Conservation (phyloP, 2,797 vertebrate genomes). For the Melanotaenia boesemani region DNA sequence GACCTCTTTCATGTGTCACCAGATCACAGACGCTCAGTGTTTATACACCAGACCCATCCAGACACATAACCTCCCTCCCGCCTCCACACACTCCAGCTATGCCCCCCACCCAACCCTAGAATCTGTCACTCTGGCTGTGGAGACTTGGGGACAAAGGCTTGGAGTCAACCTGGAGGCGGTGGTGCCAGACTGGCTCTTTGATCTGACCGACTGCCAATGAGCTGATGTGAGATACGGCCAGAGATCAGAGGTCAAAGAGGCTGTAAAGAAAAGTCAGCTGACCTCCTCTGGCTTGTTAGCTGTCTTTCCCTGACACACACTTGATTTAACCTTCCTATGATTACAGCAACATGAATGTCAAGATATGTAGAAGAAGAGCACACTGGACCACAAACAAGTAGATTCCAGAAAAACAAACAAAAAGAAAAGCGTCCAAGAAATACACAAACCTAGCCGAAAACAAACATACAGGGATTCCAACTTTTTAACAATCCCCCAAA, state of each 20-base stretch:
- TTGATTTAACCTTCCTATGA: constrained; percentile 46
- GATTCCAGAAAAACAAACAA: background rate
- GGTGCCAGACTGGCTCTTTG: constrained; percentile 76
- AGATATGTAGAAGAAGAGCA: background rate
- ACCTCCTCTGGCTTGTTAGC: constrained; percentile 39
- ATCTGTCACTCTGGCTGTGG: constrained; percentile 58
- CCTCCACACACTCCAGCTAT: constrained; percentile 9
- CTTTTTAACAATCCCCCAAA: background rate
- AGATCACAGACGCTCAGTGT: constrained; percentile 77
- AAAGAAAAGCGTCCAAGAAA: background rate
- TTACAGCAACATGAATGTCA: constrained; percentile 14
- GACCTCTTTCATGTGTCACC: constrained; percentile 78
- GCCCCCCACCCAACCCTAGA: constrained; percentile 53
- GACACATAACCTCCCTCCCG: constrained; percentile 46
- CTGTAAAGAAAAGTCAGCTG: constrained; percentile 58
- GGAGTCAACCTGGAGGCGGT: constrained; percentile 59
- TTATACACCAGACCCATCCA: constrained; percentile 70
- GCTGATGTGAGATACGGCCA: constrained; percentile 63
- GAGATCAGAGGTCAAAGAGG: constrained; percentile 63
- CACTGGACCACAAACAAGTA: background rate
- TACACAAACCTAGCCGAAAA: background rate
- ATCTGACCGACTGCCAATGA: constrained; percentile 60
- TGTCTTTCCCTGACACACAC: background rate
- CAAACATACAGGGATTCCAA: background rate
- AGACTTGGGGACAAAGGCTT: constrained; percentile 64